A percentile compares a stretch with the other conserved stretches of the same genome.
Conservation (phyloP, 2,113 vertebrate genomes). For the Muscicapa adusta region DNA sequence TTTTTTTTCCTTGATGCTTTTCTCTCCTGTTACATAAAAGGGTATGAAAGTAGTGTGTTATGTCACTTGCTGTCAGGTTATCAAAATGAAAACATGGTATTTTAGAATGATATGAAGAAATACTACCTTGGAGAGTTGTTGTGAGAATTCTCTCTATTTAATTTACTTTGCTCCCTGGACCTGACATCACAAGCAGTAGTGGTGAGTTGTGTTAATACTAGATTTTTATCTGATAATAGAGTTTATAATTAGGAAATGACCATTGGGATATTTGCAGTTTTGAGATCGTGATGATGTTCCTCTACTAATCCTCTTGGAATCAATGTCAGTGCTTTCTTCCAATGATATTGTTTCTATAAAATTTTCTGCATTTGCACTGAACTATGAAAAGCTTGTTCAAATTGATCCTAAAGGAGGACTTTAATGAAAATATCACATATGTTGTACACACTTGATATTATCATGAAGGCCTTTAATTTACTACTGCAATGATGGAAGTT, state of each 20-base stretch:
- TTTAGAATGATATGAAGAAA: background rate
- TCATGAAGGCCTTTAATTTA: background rate
- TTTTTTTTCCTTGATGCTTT: background rate
- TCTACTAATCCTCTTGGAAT: background rate
- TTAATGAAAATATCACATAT: background rate
- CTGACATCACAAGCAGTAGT: background rate
- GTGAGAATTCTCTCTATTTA: background rate
- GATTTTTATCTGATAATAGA: background rate
- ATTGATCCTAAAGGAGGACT: background rate
- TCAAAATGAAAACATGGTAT: background rate
- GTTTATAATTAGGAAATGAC: background rate
- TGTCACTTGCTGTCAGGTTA: background rate
- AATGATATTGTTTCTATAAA: background rate
- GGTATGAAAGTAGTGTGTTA: background rate
- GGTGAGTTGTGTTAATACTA: background rate
- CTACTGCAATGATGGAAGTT: background rate
- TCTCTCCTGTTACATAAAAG: background rate
- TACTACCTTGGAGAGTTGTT: background rate
- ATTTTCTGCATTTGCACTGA: background rate
- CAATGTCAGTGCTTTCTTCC: background rate
- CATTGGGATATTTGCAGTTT: background rate
- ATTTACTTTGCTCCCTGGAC: background rate
- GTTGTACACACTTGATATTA: background rate
- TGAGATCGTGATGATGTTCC: background rate
- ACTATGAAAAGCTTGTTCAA: constrained; percentile 4